A percentile compares a stretch with the other conserved stretches of the same genome.
Evolutionary conservation across 2,113 vertebrate genomes (phyloP).

Genomic region (Chamaea fasciata): DNA sequence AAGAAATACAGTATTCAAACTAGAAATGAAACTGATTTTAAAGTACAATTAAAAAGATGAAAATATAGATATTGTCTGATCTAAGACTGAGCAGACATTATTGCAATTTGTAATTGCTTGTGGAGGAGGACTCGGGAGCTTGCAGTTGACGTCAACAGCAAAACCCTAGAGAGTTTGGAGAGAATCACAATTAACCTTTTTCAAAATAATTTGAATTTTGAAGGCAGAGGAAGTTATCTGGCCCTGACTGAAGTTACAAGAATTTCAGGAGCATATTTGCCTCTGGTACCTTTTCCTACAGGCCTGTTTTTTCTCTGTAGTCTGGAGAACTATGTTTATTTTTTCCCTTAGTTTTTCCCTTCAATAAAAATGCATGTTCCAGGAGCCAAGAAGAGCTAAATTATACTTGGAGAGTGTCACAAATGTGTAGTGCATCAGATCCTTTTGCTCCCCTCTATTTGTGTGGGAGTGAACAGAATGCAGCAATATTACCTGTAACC

Average conservation of each 20-base stretch:
- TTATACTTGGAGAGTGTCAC: not conserved
- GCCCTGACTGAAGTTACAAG: not conserved
- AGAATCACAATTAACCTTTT: conserved; percentile 43
- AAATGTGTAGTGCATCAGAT: too few relatives aligned
- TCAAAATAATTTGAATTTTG: conserved; percentile 12
- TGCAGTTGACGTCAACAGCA: not conserved
- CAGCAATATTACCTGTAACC: not conserved
- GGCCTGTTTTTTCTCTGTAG: not conserved
- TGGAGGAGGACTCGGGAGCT: not conserved
- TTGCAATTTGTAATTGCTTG: not conserved
- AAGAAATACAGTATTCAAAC: not conserved
- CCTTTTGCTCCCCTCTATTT: not conserved
- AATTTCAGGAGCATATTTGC: not conserved
- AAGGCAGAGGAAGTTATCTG: not conserved
- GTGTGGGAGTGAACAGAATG: not conserved
- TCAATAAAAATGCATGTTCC: not conserved
- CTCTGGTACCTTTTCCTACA: not conserved
- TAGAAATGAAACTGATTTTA: not conserved
- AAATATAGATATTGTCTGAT: not conserved
- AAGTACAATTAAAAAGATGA: not conserved
- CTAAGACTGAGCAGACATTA: not conserved
- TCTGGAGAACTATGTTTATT: not conserved
- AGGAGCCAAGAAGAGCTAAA: not conserved
- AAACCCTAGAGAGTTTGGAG: not conserved
- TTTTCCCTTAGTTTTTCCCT: not conserved